Evolutionary conservation across 2,888 invertebrate genomes (phyloP), one percentile per base, ranked within the genome.

Genomic region (Ophioninae sp.): DNA sequence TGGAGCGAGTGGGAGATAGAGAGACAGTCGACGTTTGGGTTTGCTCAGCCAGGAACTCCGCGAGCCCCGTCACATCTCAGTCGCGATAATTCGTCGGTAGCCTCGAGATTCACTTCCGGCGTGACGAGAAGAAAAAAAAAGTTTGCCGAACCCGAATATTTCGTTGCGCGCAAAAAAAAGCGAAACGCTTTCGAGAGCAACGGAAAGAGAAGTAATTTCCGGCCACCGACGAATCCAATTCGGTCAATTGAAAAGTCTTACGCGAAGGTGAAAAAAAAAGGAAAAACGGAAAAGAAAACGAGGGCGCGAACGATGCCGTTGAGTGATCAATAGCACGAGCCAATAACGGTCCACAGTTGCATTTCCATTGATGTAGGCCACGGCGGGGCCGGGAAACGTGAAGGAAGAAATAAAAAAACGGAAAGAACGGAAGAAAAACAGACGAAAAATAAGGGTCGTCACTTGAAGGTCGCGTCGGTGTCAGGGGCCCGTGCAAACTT

Each of bases 301-400:
- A 59, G 59, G 21, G 59, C 20, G 59, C 1, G 59, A 59, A 8
- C 20, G 50, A 50, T 8, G 41, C 41, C 8, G 50, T 50, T 17
- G 50, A 50, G 50, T 50, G 50, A 17, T 50, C 50, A 50, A 50
- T 50, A 50, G 17, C 13, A 17, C 50, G 13, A 50, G 50, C 50
- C 50, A 50, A 17, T 50, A 50, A 50, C 6, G 50, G 50, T 50
- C 13, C 50, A 50, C 72, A 70, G 89, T 92, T 92, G 92, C 92
- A 92, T 92, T 92, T 92, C 91, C 92, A 92, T 88, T 91, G 91
- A 91, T 90, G 90, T 50, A 50, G 50, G 50, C 50, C 50, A 50
- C 50, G 89, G 89, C 90, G 89, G 88, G 87, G 86, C 78, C 6
- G 6, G 30, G 59, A 59, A 70, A 68, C 50, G 59, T 67, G 59